Conservation (phyloP, 1,140 invertebrate genomes). For the Platorchestia sp. region DNA sequence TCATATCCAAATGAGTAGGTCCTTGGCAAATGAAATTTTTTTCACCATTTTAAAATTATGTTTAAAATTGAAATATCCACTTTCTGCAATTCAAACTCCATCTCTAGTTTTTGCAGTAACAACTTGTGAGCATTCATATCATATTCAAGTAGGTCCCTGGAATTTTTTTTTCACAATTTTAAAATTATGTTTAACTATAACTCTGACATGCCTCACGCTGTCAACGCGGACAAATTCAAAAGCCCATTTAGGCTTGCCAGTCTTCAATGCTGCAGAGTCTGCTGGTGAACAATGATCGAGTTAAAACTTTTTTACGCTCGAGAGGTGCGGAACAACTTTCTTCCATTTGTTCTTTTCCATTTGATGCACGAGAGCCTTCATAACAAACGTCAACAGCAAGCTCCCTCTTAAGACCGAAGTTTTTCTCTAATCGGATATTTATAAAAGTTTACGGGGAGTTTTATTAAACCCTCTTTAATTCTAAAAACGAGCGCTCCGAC, state of each 20-base stretch:
- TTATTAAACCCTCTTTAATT: constrained; percentile 2
- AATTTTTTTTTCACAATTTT: no score
- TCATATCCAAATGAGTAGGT: no score
- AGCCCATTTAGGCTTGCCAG: neutral
- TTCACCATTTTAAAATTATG: no score
- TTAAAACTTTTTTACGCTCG: neutral
- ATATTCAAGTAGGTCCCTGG: no score
- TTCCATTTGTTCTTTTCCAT: neutral
- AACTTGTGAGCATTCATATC: no score
- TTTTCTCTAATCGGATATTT: neutral
- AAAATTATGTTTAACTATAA: no score
- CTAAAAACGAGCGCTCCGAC: neutral
- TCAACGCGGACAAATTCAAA: neutral
- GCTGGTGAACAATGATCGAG: neutral
- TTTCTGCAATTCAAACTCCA: no score
- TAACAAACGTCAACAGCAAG: constrained; percentile 7
- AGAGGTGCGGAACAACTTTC: neutral
- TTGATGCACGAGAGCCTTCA: neutral
- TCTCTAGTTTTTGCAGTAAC: no score
- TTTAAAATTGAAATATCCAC: no score
- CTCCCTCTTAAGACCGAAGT: neutral
- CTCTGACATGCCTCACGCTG: neutral
- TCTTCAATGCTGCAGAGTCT: neutral
- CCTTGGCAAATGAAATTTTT: no score
- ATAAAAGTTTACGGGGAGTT: neutral